Evolutionary conservation across 2,888 invertebrate genomes (phyloP).

Genomic region (Epirrhoe alternata): DNA sequence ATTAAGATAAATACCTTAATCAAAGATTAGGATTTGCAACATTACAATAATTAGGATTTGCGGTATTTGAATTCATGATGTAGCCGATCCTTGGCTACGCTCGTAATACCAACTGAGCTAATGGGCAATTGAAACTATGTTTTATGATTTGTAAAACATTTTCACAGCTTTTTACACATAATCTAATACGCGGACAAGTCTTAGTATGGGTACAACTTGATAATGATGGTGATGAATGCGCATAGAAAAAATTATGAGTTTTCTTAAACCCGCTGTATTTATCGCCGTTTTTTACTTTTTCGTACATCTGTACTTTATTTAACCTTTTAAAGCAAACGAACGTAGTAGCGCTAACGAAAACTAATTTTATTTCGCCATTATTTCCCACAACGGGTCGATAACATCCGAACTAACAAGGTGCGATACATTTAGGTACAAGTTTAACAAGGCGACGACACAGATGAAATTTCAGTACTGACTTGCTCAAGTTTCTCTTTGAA

Average conservation of each 20-base stretch:
- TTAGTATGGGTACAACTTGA: too few relatives aligned
- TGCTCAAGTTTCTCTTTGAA: constrained; percentile 5
- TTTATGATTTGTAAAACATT: too few relatives aligned
- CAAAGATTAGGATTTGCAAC: too few relatives aligned
- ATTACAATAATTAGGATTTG: too few relatives aligned
- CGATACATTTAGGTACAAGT: constrained; percentile 66
- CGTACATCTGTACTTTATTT: neutral
- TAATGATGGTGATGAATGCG: too few relatives aligned
- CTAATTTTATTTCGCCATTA: constrained; percentile 34
- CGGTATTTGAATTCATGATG: too few relatives aligned
- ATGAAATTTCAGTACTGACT: constrained; percentile 3
- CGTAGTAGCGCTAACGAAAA: constrained; percentile 17
- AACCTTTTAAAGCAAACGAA: constrained; percentile 12
- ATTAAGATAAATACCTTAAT: too few relatives aligned
- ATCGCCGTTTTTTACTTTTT: neutral
- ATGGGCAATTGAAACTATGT: too few relatives aligned
- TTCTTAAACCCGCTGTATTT: neutral
- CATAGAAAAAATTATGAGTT: neutral
- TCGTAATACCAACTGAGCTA: too few relatives aligned
- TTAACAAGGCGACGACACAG: constrained; percentile 60
- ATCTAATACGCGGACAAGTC: too few relatives aligned
- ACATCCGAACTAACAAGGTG: constrained; percentile 63
- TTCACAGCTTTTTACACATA: too few relatives aligned
- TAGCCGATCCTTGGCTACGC: too few relatives aligned
- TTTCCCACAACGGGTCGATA: constrained; percentile 48